Conservation (phyloP, 2,113 vertebrate species). For the Nymphicus hollandicus region DNA sequence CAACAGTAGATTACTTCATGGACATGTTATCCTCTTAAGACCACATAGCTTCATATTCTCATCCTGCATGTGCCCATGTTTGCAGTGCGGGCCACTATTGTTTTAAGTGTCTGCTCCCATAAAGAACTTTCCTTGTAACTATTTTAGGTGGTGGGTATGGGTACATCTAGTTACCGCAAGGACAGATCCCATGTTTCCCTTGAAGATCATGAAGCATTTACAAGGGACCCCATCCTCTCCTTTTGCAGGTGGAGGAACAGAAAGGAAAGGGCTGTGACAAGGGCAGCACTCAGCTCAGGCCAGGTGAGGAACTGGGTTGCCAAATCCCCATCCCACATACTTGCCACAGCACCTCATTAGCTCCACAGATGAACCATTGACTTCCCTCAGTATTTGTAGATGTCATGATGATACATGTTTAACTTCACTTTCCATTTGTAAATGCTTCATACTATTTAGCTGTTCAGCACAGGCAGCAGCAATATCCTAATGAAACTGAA, state of each 20-base stretch:
- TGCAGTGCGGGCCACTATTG: neutral
- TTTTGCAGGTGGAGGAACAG: neutral
- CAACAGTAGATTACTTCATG: neutral
- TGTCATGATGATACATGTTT: neutral
- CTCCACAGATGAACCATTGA: neutral
- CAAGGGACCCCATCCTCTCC: neutral
- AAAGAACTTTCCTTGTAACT: neutral
- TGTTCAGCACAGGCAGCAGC: neutral
- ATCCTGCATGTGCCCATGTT: accelerated
- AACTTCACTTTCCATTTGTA: neutral
- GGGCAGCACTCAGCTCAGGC: neutral
- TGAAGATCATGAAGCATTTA: neutral
- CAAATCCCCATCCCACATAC: neutral
- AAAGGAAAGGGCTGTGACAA: neutral
- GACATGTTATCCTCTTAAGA: neutral
- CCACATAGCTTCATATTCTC: neutral
- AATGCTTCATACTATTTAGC: neutral
- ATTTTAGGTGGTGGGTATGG: neutral
- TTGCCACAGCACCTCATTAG: neutral
- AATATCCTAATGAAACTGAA: neutral
- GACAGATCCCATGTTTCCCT: neutral
- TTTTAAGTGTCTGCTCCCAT: neutral
- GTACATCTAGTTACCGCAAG: neutral
- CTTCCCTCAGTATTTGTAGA: neutral
- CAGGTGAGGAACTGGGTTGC: neutral